Conservation (phyloP, 2,797 vertebrate genomes). For the Percopsis omiscomaycus region DNA sequence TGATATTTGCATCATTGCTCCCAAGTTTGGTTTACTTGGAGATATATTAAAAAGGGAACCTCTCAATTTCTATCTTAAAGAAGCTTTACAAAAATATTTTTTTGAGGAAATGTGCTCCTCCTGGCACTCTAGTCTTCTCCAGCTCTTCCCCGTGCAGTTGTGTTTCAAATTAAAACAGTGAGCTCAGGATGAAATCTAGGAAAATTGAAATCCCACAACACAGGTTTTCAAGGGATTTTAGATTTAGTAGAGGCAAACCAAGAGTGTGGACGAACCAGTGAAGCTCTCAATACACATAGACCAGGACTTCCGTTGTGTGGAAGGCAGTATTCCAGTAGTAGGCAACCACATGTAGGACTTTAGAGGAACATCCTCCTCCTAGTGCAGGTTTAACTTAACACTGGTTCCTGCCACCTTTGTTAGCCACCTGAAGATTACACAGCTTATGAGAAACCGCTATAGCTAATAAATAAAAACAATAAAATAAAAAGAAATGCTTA, state of each 20-base stretch:
- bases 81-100: too few species aligned
- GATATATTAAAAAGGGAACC: constrained; percentile 5
- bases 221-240: constrained; percentile 24
- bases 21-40: constrained; percentile 57
- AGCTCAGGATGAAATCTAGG: too few species aligned
- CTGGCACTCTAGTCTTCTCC: too few species aligned
- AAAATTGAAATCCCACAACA: constrained; percentile 28
- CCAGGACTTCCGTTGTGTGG: constrained; percentile 25
- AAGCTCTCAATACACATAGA: constrained; percentile 17
- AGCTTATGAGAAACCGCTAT: constrained; percentile 44
- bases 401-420: constrained; percentile 22
- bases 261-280: not conserved
- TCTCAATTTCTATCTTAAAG: too few species aligned
- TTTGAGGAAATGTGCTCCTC: too few species aligned
- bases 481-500: constrained; percentile 12
- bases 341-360: constrained; percentile 52
- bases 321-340: constrained; percentile 40
- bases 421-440: constrained; percentile 44
- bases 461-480: constrained; percentile 55
- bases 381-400: constrained; percentile 37
- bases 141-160: too few species aligned
- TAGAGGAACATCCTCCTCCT: constrained; percentile 49
- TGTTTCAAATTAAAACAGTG: too few species aligned
- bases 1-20: constrained; percentile 42
- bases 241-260: constrained; percentile 21